These are phyloP conservation scores for Melitaea cinxia DNA, from an alignment of 1,140 invertebrate genomes.

Conservation along the genomic window DNA sequence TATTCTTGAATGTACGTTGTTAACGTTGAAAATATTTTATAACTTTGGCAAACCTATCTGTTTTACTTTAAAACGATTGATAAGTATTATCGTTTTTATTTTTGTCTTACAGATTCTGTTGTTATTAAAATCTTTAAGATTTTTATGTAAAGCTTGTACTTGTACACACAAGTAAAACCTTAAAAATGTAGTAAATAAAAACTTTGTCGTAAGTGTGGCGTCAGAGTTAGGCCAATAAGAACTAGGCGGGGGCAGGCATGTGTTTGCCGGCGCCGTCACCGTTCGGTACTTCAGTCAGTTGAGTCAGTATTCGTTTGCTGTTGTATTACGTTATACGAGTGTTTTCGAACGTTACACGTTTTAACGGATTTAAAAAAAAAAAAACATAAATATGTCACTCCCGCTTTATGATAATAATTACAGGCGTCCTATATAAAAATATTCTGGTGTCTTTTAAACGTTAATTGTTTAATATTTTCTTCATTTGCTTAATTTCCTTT, in stretches of 20 bases:
- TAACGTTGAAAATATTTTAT: too few relatives aligned
- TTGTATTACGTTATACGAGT: slow-evolving; percentile 46
- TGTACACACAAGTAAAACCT: too few relatives aligned
- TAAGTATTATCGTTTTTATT: too few relatives aligned
- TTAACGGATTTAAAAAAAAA: slow-evolving; percentile 24
- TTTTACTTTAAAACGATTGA: too few relatives aligned
- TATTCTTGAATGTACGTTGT: too few relatives aligned
- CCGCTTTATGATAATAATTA: too few relatives aligned
- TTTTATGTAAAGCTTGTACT: too few relatives aligned
- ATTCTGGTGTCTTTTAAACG: neutral
- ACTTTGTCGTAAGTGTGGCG: neutral
- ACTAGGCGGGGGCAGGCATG: slow-evolving; percentile 43
- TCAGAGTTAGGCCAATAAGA: slow-evolving; percentile 22
- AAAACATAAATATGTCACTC: slow-evolving; percentile 36
- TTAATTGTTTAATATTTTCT: neutral
- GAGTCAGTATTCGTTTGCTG: slow-evolving; percentile 48
- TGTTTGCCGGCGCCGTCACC: slow-evolving; percentile 34
- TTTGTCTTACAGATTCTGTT: too few relatives aligned
- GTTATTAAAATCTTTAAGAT: too few relatives aligned
- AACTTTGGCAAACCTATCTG: too few relatives aligned
- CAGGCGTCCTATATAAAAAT: too few relatives aligned
- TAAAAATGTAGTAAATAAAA: too few relatives aligned
- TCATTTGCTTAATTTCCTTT: neutral
- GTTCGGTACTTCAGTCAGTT: slow-evolving; percentile 41
- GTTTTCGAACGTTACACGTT: slow-evolving; percentile 48